These are phyloP conservation scores for Chelonia mydas DNA, from an alignment of 2,797 vertebrate species.

Conservation along the genomic window DNA sequence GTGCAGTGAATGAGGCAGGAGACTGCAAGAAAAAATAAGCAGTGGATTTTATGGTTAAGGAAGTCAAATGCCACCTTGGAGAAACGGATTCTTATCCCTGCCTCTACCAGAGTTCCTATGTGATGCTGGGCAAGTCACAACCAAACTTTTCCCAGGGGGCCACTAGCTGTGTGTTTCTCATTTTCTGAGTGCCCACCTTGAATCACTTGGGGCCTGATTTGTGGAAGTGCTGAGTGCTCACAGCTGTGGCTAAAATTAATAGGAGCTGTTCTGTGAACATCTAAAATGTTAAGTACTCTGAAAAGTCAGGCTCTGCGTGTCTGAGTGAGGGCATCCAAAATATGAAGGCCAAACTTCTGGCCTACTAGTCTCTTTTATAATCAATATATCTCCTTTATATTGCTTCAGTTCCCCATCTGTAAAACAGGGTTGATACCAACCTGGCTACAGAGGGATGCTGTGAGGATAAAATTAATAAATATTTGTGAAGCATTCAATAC, in stretches of 20 bases:
- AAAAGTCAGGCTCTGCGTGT: not conserved
- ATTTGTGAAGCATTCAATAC: not conserved
- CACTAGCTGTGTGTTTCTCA: not conserved
- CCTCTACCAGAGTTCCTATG: not conserved
- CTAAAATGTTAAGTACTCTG: not conserved
- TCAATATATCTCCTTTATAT: not conserved
- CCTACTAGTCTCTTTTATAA: not conserved
- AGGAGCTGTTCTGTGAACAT: not conserved
- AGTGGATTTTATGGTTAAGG: not conserved
- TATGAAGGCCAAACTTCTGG: not conserved
- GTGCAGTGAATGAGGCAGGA: not conserved
- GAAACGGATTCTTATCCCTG: not conserved
- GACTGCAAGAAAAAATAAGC: not conserved
- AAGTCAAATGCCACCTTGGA: not conserved
- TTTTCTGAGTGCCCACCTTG: not conserved
- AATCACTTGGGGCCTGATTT: not conserved
- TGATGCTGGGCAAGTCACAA: not conserved
- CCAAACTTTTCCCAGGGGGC: not conserved
- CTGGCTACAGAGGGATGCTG: not conserved
- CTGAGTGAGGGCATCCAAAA: not conserved
- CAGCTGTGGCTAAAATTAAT: not conserved
- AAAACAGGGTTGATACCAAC: not conserved
- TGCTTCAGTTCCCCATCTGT: not conserved
- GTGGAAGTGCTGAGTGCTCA: not conserved
- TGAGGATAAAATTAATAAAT: not conserved